Percentiles rank a stretch among this genome's conserved stretches.
Conservation (phyloP, 2,888 invertebrate genomes). For the Ernsta delagoae region DNA sequence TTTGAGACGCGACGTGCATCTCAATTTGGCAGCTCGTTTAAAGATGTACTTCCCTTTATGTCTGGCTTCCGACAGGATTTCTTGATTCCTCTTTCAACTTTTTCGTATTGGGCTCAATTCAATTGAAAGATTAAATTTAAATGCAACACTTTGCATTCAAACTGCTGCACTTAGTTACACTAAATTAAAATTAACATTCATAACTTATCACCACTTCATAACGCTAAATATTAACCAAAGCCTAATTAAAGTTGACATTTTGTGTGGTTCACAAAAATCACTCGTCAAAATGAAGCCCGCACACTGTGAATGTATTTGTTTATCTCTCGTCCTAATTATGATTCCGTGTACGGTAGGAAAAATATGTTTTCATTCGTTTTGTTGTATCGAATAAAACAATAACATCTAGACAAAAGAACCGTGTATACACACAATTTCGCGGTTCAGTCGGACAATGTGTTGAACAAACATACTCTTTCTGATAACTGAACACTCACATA, state of each 20-base stretch:
- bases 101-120: neutral
- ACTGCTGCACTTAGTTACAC: no score
- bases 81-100: neutral
- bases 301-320: conserved; percentile 1
- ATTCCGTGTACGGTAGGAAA: conserved; percentile 22
- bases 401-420: conserved; percentile 26
- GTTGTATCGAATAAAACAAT: conserved; percentile 30
- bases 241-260: conserved; percentile 3
- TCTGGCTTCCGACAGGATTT: conserved; percentile 48
- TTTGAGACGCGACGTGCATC: conserved; percentile 75
- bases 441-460: conserved; percentile 34
- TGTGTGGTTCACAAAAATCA: neutral
- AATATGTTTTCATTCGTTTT: conserved; percentile 13
- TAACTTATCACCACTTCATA: no score
- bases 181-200: no score
- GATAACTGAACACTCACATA: conserved; percentile 57
- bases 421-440: conserved; percentile 35
- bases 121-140: no score
- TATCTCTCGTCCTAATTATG: conserved; percentile 5
- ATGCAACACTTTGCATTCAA: no score
- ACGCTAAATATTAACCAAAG: neutral
- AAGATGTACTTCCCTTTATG: conserved; percentile 49
- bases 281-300: conserved; percentile 14
- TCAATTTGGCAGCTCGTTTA: conserved; percentile 46
- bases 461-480: conserved; percentile 46